phyloP scores from a whole-genome alignment of 2,797 vertebrate species.

The Cyclopterus lumpus region DNA sequence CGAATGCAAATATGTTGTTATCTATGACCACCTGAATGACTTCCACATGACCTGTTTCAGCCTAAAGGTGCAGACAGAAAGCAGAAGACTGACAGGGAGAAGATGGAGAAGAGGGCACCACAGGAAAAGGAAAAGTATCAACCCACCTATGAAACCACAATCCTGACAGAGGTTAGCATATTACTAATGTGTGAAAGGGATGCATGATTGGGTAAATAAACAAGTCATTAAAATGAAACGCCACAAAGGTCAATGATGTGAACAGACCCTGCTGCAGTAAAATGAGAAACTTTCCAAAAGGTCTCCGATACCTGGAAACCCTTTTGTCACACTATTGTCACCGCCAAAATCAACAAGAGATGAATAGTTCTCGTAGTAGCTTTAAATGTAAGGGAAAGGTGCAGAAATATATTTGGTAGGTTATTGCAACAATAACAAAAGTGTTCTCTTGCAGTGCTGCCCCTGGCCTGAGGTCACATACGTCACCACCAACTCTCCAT shows the following conservation, averaged over 20 bases:
- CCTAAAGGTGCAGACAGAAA: slow-evolving; percentile 90
- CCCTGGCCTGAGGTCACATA: slow-evolving; percentile 96
- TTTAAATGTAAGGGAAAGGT: not conserved
- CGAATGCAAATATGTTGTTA: not conserved
- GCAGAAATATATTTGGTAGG: not conserved
- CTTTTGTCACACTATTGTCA: not conserved
- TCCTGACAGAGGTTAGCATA: slow-evolving; percentile 84
- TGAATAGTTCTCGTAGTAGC: not conserved
- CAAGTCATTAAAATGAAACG: not conserved
- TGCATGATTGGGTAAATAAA: not conserved
- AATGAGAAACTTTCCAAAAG: not conserved
- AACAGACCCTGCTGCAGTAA: not conserved
- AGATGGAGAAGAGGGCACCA: slow-evolving; percentile 87
- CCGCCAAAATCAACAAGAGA: not conserved
- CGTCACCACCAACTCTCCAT: slow-evolving; percentile 89
- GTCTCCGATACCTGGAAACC: not conserved
- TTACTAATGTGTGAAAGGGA: not conserved
- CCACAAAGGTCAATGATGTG: not conserved
- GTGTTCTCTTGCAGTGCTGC: slow-evolving; percentile 86
- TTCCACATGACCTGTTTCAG: slow-evolving; percentile 61
- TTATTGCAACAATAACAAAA: slow-evolving; percentile 26
- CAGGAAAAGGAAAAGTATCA: slow-evolving; percentile 90
- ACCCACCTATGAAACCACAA: slow-evolving; percentile 85
- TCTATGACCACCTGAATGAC: slow-evolving; percentile 5
- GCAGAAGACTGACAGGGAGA: slow-evolving; percentile 89